A percentile compares a stretch with the other conserved stretches of the same genome.
Evolutionary conservation across 2,888 invertebrate genomes (phyloP).

Genomic region (Cancer borealis): DNA sequence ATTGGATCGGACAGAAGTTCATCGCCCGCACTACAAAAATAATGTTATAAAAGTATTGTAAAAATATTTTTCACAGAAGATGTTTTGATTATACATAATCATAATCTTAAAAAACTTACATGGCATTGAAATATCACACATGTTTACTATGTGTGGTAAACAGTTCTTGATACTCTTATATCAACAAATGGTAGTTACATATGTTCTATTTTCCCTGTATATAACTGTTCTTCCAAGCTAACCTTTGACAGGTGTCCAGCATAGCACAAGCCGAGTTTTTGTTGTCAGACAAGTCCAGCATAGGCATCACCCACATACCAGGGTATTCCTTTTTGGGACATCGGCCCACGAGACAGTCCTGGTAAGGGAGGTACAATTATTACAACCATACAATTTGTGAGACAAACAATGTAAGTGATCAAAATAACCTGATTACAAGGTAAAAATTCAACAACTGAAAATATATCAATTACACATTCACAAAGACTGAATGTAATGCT

Average conservation of each 20-base stretch:
- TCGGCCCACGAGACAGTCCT: conserved; percentile 83
- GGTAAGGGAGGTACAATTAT: neutral
- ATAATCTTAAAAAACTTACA: neutral
- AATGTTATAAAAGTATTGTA: neutral
- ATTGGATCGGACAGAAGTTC: conserved; percentile 53
- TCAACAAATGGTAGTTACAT: neutral
- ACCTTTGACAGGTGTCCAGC: conserved; percentile 82
- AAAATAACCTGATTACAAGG: neutral
- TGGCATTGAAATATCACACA: neutral
- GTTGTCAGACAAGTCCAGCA: conserved; percentile 83
- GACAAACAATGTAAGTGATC: neutral
- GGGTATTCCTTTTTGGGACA: conserved; percentile 84
- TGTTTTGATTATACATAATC: neutral
- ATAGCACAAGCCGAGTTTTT: conserved; percentile 82
- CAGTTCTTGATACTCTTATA: neutral
- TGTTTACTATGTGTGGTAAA: neutral
- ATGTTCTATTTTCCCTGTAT: neutral
- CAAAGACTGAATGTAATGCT: neutral
- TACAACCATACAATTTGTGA: neutral
- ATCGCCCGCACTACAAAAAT: neutral
- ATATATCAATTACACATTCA: neutral
- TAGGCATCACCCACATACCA: conserved; percentile 86
- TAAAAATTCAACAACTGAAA: neutral
- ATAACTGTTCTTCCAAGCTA: too few relatives aligned
- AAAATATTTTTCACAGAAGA: neutral